Conservation (phyloP, 2,888 invertebrate species). For the Noctua janthina region DNA sequence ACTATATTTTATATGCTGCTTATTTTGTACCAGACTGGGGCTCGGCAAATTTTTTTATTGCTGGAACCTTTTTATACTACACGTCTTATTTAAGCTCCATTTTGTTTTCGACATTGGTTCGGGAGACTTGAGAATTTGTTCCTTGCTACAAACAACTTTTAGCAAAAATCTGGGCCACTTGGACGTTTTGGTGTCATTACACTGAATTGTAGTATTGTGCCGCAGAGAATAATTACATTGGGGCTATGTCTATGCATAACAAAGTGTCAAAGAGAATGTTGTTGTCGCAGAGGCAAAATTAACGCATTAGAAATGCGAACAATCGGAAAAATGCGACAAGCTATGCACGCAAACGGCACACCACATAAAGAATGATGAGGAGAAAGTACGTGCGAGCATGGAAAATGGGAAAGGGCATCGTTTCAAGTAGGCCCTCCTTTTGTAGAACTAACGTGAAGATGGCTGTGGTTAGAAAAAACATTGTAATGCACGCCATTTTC, state of each 20-base stretch:
- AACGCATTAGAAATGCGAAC: conserved; percentile 30
- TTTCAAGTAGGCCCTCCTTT: conserved; percentile 40
- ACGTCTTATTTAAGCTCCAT: conserved; percentile 31
- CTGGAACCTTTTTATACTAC: conserved; percentile 23
- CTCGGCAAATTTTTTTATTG: conserved; percentile 31
- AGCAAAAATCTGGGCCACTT: conserved; percentile 11
- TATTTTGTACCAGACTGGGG: conserved; percentile 17
- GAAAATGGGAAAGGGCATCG: conserved; percentile 56
- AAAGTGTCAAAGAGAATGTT: conserved; percentile 8
- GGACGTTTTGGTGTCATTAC: conserved; percentile 6
- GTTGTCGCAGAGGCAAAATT: conserved; percentile 9
- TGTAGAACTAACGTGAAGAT: conserved; percentile 39
- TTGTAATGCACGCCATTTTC: conserved; percentile 30
- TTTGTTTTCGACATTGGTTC: conserved; percentile 29
- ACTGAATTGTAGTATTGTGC: not conserved
- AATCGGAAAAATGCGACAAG: conserved; percentile 44
- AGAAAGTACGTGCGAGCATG: conserved; percentile 51
- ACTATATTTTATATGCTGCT: conserved; percentile 25
- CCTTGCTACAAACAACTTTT: not conserved
- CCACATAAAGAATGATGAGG: conserved; percentile 43
- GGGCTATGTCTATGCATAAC: conserved; percentile 6
- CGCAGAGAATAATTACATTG: conserved; percentile 15
- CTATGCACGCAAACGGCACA: conserved; percentile 41
- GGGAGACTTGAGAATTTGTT: conserved; percentile 18
- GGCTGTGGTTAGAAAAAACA: conserved; percentile 33